phyloP scores from a whole-genome alignment of 2,797 vertebrate species.

The Muscicapa striata region DNA sequence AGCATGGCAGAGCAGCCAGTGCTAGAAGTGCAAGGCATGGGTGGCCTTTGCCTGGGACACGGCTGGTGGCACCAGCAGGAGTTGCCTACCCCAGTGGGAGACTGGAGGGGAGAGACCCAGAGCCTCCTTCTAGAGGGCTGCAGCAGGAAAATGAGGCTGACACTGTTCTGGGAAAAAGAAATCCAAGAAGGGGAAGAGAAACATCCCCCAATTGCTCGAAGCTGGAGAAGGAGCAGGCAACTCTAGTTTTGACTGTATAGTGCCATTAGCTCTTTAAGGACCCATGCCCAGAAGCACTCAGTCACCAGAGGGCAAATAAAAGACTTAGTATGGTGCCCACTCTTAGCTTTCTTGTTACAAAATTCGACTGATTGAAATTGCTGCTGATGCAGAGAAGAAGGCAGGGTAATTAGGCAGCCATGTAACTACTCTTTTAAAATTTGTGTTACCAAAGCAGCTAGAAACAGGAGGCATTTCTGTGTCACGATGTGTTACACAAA shows the following conservation, averaged over 20 bases:
- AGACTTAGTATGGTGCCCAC: not conserved
- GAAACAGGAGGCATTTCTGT: not conserved
- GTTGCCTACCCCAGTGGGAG: not conserved
- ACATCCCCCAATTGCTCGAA: not conserved
- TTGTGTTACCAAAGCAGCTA: not conserved
- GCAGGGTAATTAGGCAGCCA: not conserved
- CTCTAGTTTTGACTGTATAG: not conserved
- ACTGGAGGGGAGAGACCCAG: not conserved
- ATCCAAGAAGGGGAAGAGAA: not conserved
- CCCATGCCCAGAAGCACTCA: not conserved
- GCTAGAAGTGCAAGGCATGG: slow-evolving; percentile 15
- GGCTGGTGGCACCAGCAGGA: slow-evolving; percentile 14
- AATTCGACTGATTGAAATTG: not conserved
- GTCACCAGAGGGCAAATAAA: not conserved
- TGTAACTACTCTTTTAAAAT: not conserved
- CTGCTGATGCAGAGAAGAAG: not conserved
- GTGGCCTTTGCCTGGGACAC: not conserved
- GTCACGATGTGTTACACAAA: not conserved
- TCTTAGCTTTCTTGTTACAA: not conserved
- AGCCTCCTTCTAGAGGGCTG: slow-evolving; percentile 18
- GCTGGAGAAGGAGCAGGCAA: not conserved
- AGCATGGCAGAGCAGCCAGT: not conserved
- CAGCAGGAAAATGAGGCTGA: not conserved
- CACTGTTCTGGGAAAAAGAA: not conserved
- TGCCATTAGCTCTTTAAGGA: not conserved